phyloP scores from a whole-genome alignment of 2,888 invertebrate species.

The Scotopteryx bipunctaria region DNA sequence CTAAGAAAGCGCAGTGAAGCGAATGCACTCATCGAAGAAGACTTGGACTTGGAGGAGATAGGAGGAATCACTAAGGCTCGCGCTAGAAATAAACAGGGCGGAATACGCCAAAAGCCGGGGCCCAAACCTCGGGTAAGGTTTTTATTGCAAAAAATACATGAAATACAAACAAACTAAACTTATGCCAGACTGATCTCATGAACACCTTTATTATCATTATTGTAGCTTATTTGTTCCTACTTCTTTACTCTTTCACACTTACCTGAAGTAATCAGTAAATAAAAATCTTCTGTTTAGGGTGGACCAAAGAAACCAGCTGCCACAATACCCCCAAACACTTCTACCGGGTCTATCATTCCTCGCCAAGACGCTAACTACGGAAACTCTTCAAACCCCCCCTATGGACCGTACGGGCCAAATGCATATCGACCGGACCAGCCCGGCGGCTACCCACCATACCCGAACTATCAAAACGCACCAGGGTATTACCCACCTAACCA shows the following conservation, averaged over 20 bases:
- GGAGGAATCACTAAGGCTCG: constrained; percentile 79
- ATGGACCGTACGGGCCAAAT: constrained; percentile 62
- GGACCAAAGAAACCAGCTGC: constrained; percentile 78
- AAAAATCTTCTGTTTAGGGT: constrained; percentile 51
- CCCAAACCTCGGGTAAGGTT: constrained; percentile 20
- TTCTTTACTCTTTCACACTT: too few relatives aligned
- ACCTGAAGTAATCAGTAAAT: not conserved
- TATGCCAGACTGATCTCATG: too few relatives aligned
- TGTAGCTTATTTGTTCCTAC: too few relatives aligned
- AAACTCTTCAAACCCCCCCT: constrained; percentile 60
- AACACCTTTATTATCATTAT: too few relatives aligned
- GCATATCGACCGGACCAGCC: constrained; percentile 61
- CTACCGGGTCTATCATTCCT: constrained; percentile 49
- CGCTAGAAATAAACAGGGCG: constrained; percentile 43
- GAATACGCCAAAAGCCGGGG: constrained; percentile 24
- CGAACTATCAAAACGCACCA: constrained; percentile 66
- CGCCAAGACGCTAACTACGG: constrained; percentile 55
- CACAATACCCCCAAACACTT: constrained; percentile 75
- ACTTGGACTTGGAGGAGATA: constrained; percentile 92
- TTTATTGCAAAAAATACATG: not conserved
- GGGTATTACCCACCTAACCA: constrained; percentile 80
- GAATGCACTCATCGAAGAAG: constrained; percentile 87
- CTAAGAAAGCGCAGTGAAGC: constrained; percentile 91
- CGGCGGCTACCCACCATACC: constrained; percentile 68
- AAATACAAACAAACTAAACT: too few relatives aligned